These are phyloP conservation scores for Vulpes ferrilata DNA, from an alignment of 2,113 vertebrate genomes.

Conservation along the genomic window DNA sequence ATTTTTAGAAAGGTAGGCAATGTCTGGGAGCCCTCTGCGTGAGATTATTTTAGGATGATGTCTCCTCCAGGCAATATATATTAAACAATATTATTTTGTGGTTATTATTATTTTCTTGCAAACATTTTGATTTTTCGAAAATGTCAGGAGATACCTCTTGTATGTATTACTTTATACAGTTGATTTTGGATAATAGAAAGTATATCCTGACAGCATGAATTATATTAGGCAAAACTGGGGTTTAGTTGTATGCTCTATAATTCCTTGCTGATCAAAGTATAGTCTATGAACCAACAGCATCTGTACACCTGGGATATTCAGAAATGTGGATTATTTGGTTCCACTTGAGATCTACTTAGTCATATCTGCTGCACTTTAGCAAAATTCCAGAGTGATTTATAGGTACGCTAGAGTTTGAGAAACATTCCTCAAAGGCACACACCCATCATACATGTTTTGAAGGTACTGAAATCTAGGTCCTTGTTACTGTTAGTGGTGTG, in stretches of 20 bases:
- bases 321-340: neutral
- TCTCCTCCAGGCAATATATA: neutral
- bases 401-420: neutral
- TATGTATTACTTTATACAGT: neutral
- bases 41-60: constrained; percentile 11
- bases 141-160: neutral
- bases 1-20: neutral
- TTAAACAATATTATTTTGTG: neutral
- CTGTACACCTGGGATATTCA: neutral
- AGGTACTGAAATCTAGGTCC: constrained; percentile 49
- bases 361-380: neutral
- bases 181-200: neutral
- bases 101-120: constrained; percentile 1
- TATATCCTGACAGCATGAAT: neutral
- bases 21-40: neutral
- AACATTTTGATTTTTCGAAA: neutral
- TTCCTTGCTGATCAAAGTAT: neutral
- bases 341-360: neutral
- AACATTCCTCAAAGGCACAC: neutral
- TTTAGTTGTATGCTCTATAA: neutral
- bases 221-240: neutral
- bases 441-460: constrained; percentile 38
- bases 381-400: neutral
- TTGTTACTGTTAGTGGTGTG: neutral
- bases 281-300: neutral